Evolutionary conservation across 2,113 vertebrate genomes (phyloP).

Genomic region (Oncorhynchus gorbuscha): DNA sequence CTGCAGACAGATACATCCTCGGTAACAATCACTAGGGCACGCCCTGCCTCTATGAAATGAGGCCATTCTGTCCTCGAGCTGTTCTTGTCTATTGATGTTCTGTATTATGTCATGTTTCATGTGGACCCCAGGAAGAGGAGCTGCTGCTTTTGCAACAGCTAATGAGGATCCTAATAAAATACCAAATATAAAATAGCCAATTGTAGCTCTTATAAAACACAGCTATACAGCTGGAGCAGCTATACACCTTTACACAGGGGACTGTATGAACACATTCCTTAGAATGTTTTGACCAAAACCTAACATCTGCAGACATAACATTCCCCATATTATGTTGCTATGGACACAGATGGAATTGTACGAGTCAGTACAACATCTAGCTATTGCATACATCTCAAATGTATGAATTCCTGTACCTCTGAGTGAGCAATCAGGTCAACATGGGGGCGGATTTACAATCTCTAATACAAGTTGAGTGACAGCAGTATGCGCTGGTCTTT

Average conservation of each 20-base stretch:
- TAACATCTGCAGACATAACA: too few species aligned
- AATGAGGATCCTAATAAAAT: too few species aligned
- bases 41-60: conserved; percentile 21
- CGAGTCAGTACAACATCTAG: too few species aligned
- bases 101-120: too few species aligned
- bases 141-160: too few species aligned
- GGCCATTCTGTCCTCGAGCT: conserved; percentile 1
- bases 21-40: conserved; percentile 57
- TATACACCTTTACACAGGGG: conserved; percentile 7
- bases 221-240: background rate
- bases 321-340: too few species aligned
- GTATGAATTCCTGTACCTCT: background rate
- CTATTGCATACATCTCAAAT: background rate
- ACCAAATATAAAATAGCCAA: conserved; percentile 33
- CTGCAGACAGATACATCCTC: conserved; percentile 40
- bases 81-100: too few species aligned
- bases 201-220: conserved; percentile 16
- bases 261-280: background rate
- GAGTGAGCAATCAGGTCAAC: background rate
- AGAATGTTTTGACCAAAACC: too few species aligned
- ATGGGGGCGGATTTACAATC: background rate
- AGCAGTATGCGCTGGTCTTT: background rate
- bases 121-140: too few species aligned
- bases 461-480: background rate
- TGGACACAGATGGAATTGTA: too few species aligned